Conservation (phyloP, 2,113 vertebrate species). For the Gasterosteus nipponicus region DNA sequence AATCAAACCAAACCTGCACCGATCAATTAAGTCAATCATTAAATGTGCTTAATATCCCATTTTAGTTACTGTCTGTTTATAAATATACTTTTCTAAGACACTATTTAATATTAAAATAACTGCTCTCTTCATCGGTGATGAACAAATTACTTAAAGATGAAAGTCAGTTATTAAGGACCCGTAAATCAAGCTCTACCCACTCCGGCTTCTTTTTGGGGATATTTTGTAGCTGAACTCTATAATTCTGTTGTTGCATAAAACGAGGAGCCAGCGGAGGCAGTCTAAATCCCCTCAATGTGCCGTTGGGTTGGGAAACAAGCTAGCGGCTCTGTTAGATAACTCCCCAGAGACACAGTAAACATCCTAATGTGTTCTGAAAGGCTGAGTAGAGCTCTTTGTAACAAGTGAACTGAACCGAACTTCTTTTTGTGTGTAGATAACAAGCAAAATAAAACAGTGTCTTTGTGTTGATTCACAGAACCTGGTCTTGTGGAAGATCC, state of each 20-base stretch:
- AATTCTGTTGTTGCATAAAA: not conserved
- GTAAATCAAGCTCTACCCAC: not conserved
- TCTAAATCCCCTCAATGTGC: not conserved
- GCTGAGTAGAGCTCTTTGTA: not conserved
- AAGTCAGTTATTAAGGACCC: not conserved
- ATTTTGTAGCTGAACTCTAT: not conserved
- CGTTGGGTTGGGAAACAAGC: not conserved
- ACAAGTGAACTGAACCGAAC: not conserved
- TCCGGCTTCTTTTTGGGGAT: not conserved
- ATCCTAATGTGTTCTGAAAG: not conserved
- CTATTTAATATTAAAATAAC: not conserved
- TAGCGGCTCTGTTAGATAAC: not conserved
- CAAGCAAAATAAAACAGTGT: not conserved
- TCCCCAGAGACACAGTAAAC: not conserved
- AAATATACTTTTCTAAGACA: too few relatives aligned
- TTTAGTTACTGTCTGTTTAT: too few relatives aligned
- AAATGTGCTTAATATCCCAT: too few relatives aligned
- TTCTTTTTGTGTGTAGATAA: not conserved
- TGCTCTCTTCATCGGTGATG: constrained; percentile 15
- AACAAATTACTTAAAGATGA: not conserved
- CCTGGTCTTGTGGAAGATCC: constrained; percentile 46
- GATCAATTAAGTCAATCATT: too few relatives aligned
- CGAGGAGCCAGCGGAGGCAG: not conserved
- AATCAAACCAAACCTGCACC: too few relatives aligned
- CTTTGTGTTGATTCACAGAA: constrained; percentile 38